Percentiles rank a stretch among this genome's conserved stretches.
These are phyloP conservation scores for Rallus limicola DNA, from an alignment of 2,113 vertebrate species.

Conservation along the genomic window DNA sequence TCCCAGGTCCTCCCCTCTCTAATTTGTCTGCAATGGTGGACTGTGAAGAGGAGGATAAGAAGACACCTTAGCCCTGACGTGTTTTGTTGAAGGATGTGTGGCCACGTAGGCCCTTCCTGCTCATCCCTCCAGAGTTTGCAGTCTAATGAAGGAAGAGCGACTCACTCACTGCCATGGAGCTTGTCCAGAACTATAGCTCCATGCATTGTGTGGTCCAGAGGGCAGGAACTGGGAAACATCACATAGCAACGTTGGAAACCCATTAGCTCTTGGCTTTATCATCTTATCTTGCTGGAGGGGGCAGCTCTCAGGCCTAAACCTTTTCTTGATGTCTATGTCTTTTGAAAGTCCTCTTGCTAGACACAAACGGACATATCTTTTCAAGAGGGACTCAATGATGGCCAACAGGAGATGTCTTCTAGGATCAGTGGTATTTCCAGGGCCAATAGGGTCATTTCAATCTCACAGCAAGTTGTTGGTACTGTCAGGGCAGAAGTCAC, in stretches of 20 bases:
- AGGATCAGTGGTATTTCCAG: neutral
- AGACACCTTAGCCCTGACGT: rapidly evolving
- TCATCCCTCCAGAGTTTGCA: neutral
- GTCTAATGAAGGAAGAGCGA: neutral
- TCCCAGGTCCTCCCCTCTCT: neutral
- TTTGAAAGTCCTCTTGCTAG: neutral
- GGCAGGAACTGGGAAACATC: neutral
- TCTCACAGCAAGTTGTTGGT: neutral
- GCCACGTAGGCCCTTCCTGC: neutral
- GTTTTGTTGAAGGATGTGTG: neutral
- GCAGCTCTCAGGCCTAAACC: neutral
- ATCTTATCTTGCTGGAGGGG: neutral
- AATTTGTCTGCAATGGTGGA: neutral
- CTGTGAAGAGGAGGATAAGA: neutral
- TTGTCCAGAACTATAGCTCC: neutral
- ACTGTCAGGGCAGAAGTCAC: neutral
- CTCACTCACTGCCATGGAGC: neutral
- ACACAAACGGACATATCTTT: neutral
- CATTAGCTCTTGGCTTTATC: neutral
- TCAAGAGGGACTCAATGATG: neutral
- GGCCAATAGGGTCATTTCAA: neutral
- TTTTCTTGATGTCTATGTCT: neutral
- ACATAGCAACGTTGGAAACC: neutral
- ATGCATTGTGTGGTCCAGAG: neutral
- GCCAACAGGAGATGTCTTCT: neutral